phyloP scores from a whole-genome alignment of 2,113 vertebrate genomes.

The Ailuropoda melanoleuca region DNA sequence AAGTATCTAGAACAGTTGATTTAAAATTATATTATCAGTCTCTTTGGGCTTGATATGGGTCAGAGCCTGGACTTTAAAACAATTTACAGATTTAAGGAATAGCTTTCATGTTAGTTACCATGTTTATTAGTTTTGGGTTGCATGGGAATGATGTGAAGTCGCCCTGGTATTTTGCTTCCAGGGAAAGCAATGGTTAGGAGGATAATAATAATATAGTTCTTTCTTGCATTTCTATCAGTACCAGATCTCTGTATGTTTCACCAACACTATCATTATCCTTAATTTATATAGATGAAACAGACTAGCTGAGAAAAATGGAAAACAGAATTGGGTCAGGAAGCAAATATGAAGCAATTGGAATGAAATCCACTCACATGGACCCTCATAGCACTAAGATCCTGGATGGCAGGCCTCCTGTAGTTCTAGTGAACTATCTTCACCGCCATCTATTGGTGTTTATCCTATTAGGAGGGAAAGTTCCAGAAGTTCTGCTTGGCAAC shows the following conservation, averaged over 20 bases:
- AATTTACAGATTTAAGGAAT: not conserved
- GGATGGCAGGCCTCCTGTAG: not conserved
- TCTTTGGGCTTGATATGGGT: not conserved
- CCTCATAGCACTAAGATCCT: not conserved
- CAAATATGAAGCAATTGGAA: not conserved
- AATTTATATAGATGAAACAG: conserved; percentile 6
- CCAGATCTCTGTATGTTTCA: not conserved
- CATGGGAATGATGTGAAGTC: not conserved
- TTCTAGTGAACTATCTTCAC: not conserved
- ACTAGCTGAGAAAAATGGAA: not conserved
- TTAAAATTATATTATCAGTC: not conserved
- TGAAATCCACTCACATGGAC: not conserved
- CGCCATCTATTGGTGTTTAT: not conserved
- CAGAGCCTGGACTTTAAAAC: not conserved
- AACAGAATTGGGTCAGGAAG: not conserved
- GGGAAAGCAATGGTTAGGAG: not conserved
- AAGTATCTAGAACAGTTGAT: not conserved
- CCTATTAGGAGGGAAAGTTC: not conserved
- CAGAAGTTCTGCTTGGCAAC: not conserved
- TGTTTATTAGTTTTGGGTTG: not conserved
- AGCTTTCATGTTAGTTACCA: not conserved
- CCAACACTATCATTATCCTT: conserved; percentile 18
- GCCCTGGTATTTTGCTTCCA: not conserved
- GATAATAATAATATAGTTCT: not conserved
- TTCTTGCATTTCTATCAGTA: not conserved